Base-by-base conservation (phyloP, 2,888 invertebrate species). In the Octodonta nipae region DNA sequence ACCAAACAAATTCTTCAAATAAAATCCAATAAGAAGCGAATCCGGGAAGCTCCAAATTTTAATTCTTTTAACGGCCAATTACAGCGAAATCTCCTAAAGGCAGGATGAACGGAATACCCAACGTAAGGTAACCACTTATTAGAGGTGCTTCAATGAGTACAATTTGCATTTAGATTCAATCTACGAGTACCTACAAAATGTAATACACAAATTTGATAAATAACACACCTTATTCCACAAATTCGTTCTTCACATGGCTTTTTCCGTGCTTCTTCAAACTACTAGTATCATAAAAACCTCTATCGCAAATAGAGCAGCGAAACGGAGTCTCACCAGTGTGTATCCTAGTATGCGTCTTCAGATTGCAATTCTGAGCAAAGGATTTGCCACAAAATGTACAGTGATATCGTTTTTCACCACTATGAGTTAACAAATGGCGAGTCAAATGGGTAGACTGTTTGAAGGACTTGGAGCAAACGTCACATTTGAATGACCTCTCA, bases 311-410 rank as follows among this genome's bases (percentile, higher is more conserved):
- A 3, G 34, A 26, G 26, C 43, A 43, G 26, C 39, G 38, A 30
- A 36, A 38, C 4, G 39, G 35, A 13, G 36, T 33, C 32, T 43
- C 27, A 7, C 41, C 41, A 28, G 32, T 39, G 30, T 43, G 43
- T 27, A 43, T 61, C 33, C 60, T 51, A 24, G 55, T 44, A 38
- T 63, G 63, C 14, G 61, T 51, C 32, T 59, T 63, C 54, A 62
- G 55, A 37, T 63, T 63, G 16, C 60, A 56, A 16, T 57, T 56
- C 2, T 61, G 56, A 1, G 63, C 56, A 41, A 65, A 65, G 33
- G 50, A 56, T 34, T 45, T 45, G 8, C 38, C 37, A 29, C 47
- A 47, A 36, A 35, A 43, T 2, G 38, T 25, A 30, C 47, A 47
- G 31, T 34, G 29, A 32, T 38, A 45, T 1, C 51, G 53, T 30